These are phyloP conservation scores for Volucella bombylans DNA, from an alignment of 2,888 invertebrate species.

Conservation along the genomic window DNA sequence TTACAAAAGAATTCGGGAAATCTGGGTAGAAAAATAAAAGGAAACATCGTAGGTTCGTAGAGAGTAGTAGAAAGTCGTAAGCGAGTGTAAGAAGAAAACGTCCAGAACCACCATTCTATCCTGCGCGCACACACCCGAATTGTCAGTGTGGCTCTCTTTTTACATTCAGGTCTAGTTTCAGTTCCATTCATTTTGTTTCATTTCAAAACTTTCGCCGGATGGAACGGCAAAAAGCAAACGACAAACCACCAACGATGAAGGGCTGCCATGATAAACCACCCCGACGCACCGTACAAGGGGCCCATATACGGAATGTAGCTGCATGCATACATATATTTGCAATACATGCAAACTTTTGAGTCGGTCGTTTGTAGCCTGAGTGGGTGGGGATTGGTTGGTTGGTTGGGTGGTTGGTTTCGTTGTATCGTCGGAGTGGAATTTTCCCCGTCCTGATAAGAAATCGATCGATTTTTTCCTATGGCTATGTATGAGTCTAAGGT, in stretches of 20 bases:
- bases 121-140: slow-evolving; percentile 50
- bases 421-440: slow-evolving; percentile 69
- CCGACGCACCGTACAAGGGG: too few species aligned
- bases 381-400: slow-evolving; percentile 1
- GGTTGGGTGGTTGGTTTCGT: slow-evolving; percentile 57
- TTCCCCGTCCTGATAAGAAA: slow-evolving; percentile 75
- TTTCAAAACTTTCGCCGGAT: neutral
- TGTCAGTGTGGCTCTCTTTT: slow-evolving; percentile 22
- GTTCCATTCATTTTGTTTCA: slow-evolving; percentile 35
- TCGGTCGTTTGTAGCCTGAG: slow-evolving; percentile 12
- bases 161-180: slow-evolving; percentile 12
- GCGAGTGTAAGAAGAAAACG: too few species aligned
- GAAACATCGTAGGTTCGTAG: neutral
- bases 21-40: neutral
- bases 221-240: too few species aligned
- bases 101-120: neutral
- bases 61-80: too few species aligned
- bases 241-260: too few species aligned
- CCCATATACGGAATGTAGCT: neutral
- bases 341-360: slow-evolving; percentile 71
- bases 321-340: slow-evolving; percentile 70
- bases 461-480: slow-evolving; percentile 77
- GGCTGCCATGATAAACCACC: too few species aligned
- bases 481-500: slow-evolving; percentile 81
- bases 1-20: slow-evolving; percentile 12